phyloP scores from a whole-genome alignment of 2,113 vertebrate genomes.

The Aplodontia rufa region DNA sequence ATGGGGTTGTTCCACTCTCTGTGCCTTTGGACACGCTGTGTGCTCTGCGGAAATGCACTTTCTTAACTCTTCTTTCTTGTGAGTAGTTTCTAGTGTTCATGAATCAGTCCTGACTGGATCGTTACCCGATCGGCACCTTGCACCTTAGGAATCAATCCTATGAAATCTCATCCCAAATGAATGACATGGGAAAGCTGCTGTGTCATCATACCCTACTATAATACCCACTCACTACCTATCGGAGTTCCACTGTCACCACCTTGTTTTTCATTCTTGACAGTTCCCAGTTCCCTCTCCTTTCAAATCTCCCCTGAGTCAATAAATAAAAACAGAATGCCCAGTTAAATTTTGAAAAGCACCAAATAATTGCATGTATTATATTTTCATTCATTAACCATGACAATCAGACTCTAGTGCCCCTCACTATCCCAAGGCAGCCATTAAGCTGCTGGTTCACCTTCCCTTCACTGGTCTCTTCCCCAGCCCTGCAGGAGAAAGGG shows the following conservation, averaged over 20 bases:
- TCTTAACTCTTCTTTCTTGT: neutral
- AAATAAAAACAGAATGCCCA: neutral
- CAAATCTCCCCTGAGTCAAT: neutral
- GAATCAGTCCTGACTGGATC: neutral
- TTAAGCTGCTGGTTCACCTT: neutral
- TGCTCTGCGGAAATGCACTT: neutral
- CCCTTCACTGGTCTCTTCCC: neutral
- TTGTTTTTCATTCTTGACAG: neutral
- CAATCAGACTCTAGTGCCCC: neutral
- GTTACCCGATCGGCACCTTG: neutral
- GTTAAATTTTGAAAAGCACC: neutral
- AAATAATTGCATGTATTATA: neutral
- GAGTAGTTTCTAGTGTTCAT: neutral
- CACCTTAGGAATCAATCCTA: neutral
- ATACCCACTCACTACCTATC: neutral
- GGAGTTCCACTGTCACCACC: neutral
- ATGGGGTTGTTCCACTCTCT: neutral
- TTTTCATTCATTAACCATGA: neutral
- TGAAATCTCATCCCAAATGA: neutral
- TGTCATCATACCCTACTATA: neutral
- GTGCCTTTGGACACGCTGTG: neutral
- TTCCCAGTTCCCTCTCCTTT: neutral
- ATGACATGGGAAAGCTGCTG: neutral
- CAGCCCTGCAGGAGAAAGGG: neutral
- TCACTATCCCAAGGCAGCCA: rapidly evolving